Evolutionary conservation across 2,113 vertebrate species (phyloP), one percentile per base, ranked within the genome.

Genomic region (Aplodontia rufa): DNA sequence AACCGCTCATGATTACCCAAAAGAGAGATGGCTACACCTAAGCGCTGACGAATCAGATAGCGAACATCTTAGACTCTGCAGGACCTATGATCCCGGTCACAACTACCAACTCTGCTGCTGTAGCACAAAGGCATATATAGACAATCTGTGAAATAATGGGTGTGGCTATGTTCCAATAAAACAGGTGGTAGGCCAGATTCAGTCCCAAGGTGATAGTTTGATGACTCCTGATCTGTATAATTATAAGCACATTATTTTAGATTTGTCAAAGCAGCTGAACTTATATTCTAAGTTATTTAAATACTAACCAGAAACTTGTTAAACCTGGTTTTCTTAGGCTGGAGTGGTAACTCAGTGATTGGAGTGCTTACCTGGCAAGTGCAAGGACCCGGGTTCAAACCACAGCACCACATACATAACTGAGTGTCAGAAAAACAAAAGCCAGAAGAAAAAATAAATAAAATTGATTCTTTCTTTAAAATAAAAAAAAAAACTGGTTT

Each of bases 311-410:
- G 83, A 94, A 87, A 75, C 26, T 55, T 84, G 47, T 87, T 75
- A 84, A 71, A 55, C 32, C 35, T 51, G 6, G 55, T 97, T 94
- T 79, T 81, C 55, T 87, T 93, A 80, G n/a, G n/a, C n/a, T n/a
- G n/a, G n/a, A n/a, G n/a, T n/a, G n/a, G n/a, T n/a, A n/a, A n/a
- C n/a, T n/a, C n/a, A n/a, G n/a, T n/a, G n/a, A n/a, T n/a, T n/a
- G n/a, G n/a, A n/a, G n/a, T n/a, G n/a, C n/a, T n/a, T n/a, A n/a
- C n/a, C n/a, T n/a, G n/a, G n/a, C n/a, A n/a, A n/a, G n/a, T n/a
- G n/a, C n/a, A n/a, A n/a, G n/a, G n/a, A n/a, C n/a, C n/a, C n/a
- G n/a, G n/a, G n/a, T n/a, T n/a, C n/a, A n/a, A n/a, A n/a, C n/a
- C n/a, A n/a, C n/a, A n/a, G n/a, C n/a, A n/a, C n/a, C n/a, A n/a